Evolutionary conservation across 2,888 invertebrate genomes (phyloP).

Genomic region (Eilema griseolum): DNA sequence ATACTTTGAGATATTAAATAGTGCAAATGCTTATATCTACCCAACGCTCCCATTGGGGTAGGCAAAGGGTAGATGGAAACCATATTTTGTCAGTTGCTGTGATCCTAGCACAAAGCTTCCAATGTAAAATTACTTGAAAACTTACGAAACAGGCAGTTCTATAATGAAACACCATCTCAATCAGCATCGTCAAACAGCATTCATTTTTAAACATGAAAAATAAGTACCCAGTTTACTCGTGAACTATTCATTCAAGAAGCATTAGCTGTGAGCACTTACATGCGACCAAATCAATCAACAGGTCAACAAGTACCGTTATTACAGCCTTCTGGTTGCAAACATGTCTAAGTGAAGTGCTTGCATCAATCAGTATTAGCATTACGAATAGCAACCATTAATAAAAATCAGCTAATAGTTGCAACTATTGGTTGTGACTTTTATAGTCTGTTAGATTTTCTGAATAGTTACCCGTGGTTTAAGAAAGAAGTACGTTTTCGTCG

Average conservation of each 20-base stretch:
- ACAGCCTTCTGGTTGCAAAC: constrained; percentile 16
- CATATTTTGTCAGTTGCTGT: too few species aligned
- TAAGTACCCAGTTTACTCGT: not conserved
- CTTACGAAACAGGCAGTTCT: not conserved
- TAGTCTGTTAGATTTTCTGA: constrained; percentile 9
- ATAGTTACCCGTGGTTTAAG: too few species aligned
- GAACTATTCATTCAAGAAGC: not conserved
- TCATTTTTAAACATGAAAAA: not conserved
- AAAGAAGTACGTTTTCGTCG: not conserved
- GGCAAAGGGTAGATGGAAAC: too few species aligned
- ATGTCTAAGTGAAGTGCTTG: constrained; percentile 10
- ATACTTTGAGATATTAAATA: too few species aligned
- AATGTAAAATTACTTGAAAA: not conserved
- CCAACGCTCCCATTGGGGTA: too few species aligned
- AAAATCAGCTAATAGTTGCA: constrained; percentile 32
- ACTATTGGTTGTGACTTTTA: constrained; percentile 8
- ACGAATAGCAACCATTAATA: constrained; percentile 40
- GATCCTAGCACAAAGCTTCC: too few species aligned
- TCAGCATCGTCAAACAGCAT: not conserved
- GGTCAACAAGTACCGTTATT: constrained; percentile 20
- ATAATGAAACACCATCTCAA: not conserved
- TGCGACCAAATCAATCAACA: constrained; percentile 23
- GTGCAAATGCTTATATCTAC: too few species aligned
- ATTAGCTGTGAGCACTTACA: not conserved
- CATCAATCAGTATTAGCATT: constrained; percentile 40